Conservation (phyloP, 2,888 invertebrate species). For the Aelia acuminata region DNA sequence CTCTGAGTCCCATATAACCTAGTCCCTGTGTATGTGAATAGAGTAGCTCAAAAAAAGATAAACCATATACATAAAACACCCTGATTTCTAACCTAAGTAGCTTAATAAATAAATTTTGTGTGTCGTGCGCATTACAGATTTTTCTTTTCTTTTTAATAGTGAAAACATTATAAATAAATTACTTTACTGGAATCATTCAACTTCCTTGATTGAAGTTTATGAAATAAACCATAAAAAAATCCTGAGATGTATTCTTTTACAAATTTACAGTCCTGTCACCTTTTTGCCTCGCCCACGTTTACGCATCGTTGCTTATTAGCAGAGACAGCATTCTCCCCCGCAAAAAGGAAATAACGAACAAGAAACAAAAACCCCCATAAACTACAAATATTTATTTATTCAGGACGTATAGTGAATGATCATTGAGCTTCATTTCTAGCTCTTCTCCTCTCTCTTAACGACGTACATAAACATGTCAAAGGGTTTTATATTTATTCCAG, state of each 20-base stretch:
- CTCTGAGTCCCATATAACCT: too few relatives aligned
- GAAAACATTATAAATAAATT: too few relatives aligned
- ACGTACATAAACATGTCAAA: background rate
- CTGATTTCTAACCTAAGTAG: too few relatives aligned
- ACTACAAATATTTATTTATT: constrained; percentile 3
- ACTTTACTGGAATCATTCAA: too few relatives aligned
- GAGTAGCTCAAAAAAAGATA: too few relatives aligned
- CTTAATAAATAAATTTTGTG: too few relatives aligned
- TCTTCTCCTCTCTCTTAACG: background rate
- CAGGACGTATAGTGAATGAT: background rate
- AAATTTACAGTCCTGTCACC: background rate
- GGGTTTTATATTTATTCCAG: background rate
- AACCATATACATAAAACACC: too few relatives aligned
- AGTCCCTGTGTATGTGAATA: too few relatives aligned
- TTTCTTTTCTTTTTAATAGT: too few relatives aligned
- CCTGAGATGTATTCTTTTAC: background rate
- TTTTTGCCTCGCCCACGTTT: background rate
- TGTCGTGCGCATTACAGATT: too few relatives aligned
- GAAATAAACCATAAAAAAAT: background rate
- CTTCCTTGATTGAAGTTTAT: too few relatives aligned
- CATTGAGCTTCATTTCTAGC: background rate
- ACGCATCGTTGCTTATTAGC: background rate
- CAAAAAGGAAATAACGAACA: background rate
- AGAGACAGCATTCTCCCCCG: background rate
- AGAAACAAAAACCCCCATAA: constrained; percentile 6